Evolutionary conservation across 2,888 invertebrate species (phyloP), one percentile per base, ranked within the genome.

Genomic region (Aspidiotus rigidus): DNA sequence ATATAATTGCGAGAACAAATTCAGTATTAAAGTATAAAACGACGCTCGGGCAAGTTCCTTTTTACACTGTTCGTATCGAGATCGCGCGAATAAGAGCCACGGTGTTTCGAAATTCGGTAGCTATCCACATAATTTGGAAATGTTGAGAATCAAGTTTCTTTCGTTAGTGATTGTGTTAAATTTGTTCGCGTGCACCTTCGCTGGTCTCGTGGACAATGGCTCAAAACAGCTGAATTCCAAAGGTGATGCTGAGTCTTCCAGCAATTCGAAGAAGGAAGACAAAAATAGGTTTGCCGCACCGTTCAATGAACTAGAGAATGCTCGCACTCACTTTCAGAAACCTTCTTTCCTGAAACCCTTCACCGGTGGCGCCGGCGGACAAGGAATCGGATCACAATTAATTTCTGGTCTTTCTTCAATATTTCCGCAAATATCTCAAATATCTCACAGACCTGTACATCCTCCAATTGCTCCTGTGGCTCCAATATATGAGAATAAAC

Each of bases 61-160:
- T 7, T 11, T 13, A 40, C 61, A 62, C 17, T 62, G n/a, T 62
- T 62, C 62, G 62, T 44, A 44, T 62, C 17, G 60, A 9, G 13
- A 39, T 39, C 60, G 39, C 10, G 13, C 39, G 2, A 39, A 40
- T 39, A 16, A 60, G 13, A 39, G 11, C 39, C 60, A 40, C 60
- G 39, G 16, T 57, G 11, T 15, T 49, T 13, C 6, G 10, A 49
- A 2, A 6, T 17, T 57, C 57, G 57, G 16, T 17, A 16, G 28
- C 28, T 17, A n/a, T 57, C 15, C 15, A 6, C 17, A 10, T n/a
- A 16, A 16, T 11, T 11, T 7, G 10, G 7, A 16, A 10, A n/a
- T n/a, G 15, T 57, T 17, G n/a, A 60, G 6, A 39, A 60, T 60
- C 28, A 28, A 28, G 28, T 11, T 28, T 2, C 39, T 39, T 13